These are phyloP conservation scores for Acanthopleura granulata DNA, from an alignment of 2,888 invertebrate genomes.

Conservation along the genomic window DNA sequence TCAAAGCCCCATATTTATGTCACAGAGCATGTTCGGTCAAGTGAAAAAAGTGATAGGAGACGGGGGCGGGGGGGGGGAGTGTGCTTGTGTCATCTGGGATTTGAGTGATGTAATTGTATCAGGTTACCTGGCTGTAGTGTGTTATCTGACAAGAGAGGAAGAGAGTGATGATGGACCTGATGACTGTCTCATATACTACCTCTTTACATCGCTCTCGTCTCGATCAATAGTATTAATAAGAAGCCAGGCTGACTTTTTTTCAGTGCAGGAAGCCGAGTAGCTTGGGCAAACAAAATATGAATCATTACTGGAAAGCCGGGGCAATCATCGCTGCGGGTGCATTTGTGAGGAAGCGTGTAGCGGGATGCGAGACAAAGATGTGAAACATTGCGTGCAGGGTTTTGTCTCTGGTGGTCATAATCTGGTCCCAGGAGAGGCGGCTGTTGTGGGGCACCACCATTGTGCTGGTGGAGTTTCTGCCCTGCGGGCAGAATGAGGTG, in stretches of 20 bases:
- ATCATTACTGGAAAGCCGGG: background rate
- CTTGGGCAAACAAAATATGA: constrained; percentile 6
- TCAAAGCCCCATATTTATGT: background rate
- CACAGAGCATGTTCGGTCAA: background rate
- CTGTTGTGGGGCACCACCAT: background rate
- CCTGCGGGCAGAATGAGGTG: background rate
- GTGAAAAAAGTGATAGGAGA: no score
- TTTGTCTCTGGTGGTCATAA: background rate
- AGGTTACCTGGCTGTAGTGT: no score
- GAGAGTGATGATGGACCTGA: no score
- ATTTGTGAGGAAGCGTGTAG: background rate
- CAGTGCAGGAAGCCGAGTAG: background rate
- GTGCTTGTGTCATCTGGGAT: no score
- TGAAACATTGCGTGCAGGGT: background rate
- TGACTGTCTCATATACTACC: no score
- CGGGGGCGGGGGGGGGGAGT: no score
- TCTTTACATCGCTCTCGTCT: no score
- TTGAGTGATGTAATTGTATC: no score
- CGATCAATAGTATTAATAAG: no score
- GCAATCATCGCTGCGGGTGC: no score
- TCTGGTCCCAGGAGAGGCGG: background rate
- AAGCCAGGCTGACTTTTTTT: no score
- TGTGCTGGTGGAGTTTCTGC: background rate
- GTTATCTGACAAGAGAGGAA: no score
- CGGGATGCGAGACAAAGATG: background rate